Percentiles rank a stretch among this genome's conserved stretches.
Conservation (phyloP, 92 coral and sea anemone species). For the Pocillopora meandrina region DNA sequence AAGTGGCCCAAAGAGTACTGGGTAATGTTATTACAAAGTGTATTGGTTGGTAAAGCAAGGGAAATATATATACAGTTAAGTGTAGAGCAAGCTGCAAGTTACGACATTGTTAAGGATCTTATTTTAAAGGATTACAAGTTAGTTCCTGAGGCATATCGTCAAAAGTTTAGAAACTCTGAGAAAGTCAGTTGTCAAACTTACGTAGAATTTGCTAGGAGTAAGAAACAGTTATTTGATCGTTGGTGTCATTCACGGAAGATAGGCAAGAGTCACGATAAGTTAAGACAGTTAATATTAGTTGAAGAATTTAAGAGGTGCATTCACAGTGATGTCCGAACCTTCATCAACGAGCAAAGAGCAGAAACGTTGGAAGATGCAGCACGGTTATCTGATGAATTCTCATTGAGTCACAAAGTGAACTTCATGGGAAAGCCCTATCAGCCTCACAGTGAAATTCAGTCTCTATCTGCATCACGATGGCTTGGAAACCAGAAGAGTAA, state of each 20-base stretch:
- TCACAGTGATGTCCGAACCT: slow-evolving; percentile 36
- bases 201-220: slow-evolving; percentile 51
- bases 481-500: too few relatives aligned
- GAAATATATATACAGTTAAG: slow-evolving; percentile 58
- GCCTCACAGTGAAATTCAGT: not conserved
- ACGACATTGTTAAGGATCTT: slow-evolving; percentile 50
- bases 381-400: slow-evolving; percentile 50
- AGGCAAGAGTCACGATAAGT: slow-evolving; percentile 37
- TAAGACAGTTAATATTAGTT: slow-evolving; percentile 56
- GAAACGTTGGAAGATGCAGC: slow-evolving; percentile 55
- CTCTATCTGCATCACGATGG: too few relatives aligned
- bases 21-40: slow-evolving; percentile 33
- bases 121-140: slow-evolving; percentile 56
- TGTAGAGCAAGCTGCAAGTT: slow-evolving; percentile 46
- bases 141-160: slow-evolving; percentile 71
- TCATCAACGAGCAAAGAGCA: slow-evolving; percentile 49
- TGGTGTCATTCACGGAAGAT: slow-evolving; percentile 58
- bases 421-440: slow-evolving; percentile 31
- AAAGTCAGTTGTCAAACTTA: slow-evolving; percentile 45
- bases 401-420: slow-evolving; percentile 51
- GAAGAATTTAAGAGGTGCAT: slow-evolving; percentile 51
- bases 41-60: slow-evolving; percentile 50
- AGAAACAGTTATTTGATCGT: slow-evolving; percentile 65
- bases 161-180: slow-evolving; percentile 43
- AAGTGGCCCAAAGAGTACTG: slow-evolving; percentile 43